Base-by-base conservation (phyloP, 2,888 invertebrate genomes). In the Hirtodrosophila confusa region DNA sequence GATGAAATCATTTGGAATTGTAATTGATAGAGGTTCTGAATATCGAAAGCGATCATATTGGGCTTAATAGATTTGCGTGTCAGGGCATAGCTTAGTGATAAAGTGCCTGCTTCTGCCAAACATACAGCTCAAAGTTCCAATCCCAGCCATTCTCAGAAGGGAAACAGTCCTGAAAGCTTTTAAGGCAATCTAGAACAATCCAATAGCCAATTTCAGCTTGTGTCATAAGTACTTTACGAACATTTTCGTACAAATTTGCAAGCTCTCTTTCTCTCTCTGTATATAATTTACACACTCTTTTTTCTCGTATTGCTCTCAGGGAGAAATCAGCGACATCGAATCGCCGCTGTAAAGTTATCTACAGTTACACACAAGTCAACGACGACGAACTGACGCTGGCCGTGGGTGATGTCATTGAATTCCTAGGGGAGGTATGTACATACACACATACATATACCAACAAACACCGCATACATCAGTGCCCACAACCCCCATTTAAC, bases 331-430 rank as follows among this genome's bases (percentile, higher is more conserved):
- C 85, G 69, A 88, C 90, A 87, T 89, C 69, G 92, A 93, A 90
- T 87, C 94, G 95, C 68, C 94, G 95, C 89, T 97, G 97, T 91
- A 94, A 95, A 89, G 97, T 96, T 49, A 94, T 97, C 77, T 98
- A 96, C 92, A 96, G 96, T 91, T 99, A 99, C 92, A 95, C 95
- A 85, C 98, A 98, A 55, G 96, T 96, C 74, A 98, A 98, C 91
- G 96, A 96, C 64, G 99, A 99, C 92, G 99, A 99, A 92, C 92
- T 99, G 78, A 94, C 94, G 75, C 93, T 99, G 69, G 94, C 94
- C 79, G 96, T 97, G 41, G 97, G 97, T 73, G 98, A 98, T 92
- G 93, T 96, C 24, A 95, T 99, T 75, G 97, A 98, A 90, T 96
- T 98, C 78, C 93, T 98, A 75, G 96, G 95, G 76, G 98, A 98